These are phyloP conservation scores for Triplophysa bombifrons DNA, from an alignment of 2,797 vertebrate species.

Conservation along the genomic window DNA sequence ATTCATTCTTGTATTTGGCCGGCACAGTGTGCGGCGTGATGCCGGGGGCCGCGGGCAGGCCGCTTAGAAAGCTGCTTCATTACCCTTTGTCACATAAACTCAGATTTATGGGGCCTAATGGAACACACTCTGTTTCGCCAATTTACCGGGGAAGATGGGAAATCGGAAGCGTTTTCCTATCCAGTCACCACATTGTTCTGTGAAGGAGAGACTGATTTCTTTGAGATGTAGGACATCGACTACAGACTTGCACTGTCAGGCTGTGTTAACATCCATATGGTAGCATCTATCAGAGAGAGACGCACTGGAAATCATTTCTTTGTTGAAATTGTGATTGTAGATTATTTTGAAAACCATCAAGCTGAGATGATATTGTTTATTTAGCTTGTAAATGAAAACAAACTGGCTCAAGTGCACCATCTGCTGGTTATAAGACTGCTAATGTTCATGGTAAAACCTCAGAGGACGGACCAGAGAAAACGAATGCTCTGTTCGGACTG, in stretches of 20 bases:
- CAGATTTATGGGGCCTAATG: slow-evolving; percentile 56
- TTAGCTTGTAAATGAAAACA: not conserved
- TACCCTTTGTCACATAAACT: slow-evolving; percentile 54
- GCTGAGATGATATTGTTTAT: slow-evolving; percentile 6
- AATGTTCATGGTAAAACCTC: not conserved
- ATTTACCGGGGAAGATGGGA: slow-evolving; percentile 49
- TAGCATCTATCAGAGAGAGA: slow-evolving; percentile 2
- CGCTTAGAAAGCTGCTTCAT: slow-evolving; percentile 55
- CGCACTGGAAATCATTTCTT: not conserved
- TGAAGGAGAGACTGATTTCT: slow-evolving; percentile 22
- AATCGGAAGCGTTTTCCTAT: slow-evolving; percentile 42
- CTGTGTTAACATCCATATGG: not conserved
- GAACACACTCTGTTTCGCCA: slow-evolving; percentile 48
- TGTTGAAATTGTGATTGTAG: not conserved
- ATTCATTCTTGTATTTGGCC: slow-evolving; percentile 21
- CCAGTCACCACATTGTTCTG: slow-evolving; percentile 25
- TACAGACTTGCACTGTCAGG: slow-evolving; percentile 4
- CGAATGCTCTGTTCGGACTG: not conserved
- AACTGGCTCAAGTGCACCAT: slow-evolving; percentile 47
- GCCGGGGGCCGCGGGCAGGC: slow-evolving; percentile 26
- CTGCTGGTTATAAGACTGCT: slow-evolving; percentile 32
- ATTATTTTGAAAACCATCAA: not conserved
- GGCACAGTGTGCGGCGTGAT: slow-evolving; percentile 21
- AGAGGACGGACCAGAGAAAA: not conserved
- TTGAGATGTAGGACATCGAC: slow-evolving; percentile 11